Conservation (phyloP, 2,113 vertebrate genomes). For the Fregetta grallaria region DNA sequence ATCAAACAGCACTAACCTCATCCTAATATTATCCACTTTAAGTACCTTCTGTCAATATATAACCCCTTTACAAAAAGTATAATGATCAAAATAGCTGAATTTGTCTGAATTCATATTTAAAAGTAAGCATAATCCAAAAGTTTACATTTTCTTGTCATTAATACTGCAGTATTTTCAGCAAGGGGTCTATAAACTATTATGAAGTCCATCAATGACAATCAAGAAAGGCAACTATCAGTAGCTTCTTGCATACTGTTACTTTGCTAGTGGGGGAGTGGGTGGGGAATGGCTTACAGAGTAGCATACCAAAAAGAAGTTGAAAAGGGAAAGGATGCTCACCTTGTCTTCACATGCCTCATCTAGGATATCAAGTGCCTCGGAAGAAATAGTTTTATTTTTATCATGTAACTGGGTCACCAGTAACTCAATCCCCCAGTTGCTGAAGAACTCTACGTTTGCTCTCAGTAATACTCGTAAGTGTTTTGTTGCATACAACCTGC, state of each 20-base stretch:
- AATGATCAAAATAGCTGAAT: not conserved
- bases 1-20: not conserved
- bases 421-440: conserved; percentile 98
- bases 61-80: not conserved
- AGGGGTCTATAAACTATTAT: not conserved
- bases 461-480: conserved; percentile 93
- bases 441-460: conserved; percentile 97
- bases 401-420: conserved; percentile 98
- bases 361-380: conserved; percentile 95
- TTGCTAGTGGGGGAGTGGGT: not conserved
- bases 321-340: conserved; percentile 72
- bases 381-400: conserved; percentile 93
- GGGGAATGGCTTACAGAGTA: not conserved
- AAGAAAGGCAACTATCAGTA: not conserved
- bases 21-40: not conserved
- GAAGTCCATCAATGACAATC: not conserved
- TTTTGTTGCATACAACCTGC: conserved; percentile 94
- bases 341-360: conserved; percentile 99
- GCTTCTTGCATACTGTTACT: not conserved
- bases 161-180: not conserved
- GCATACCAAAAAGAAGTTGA: not conserved
- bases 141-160: not conserved
- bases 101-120: not conserved
- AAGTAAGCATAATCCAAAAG: not conserved
- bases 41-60: not conserved